Percentiles rank a stretch among this genome's conserved stretches.
Evolutionary conservation across 2,888 invertebrate species (phyloP).

Genomic region (Hydroisotoma schaefferi): DNA sequence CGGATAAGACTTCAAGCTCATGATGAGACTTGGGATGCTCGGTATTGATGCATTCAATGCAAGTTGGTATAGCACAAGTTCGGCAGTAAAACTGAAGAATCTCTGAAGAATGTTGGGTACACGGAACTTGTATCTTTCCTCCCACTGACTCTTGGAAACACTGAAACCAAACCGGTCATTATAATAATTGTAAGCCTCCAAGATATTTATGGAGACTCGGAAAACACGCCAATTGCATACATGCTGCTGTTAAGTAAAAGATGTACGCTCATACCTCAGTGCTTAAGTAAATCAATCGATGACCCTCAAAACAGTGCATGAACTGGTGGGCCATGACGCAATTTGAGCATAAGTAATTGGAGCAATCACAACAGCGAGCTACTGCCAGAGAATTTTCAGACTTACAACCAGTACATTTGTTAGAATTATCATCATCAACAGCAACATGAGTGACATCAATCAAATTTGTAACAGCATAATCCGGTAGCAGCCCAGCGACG

Average conservation of each 20-base stretch:
- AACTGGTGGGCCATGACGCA: constrained; percentile 99
- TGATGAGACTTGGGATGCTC: constrained; percentile 81
- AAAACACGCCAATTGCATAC: no score
- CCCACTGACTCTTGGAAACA: constrained; percentile 31
- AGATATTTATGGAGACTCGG: no score
- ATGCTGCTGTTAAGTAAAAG: no score
- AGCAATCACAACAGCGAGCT: constrained; percentile 93
- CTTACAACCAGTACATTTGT: constrained; percentile 73
- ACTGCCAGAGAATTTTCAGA: constrained; percentile 90
- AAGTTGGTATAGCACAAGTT: constrained; percentile 86
- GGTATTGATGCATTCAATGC: constrained; percentile 87
- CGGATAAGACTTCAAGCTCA: constrained; percentile 81
- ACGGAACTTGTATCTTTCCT: constrained; percentile 63
- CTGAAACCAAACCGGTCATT: no score
- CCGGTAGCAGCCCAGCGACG: constrained; percentile 64
- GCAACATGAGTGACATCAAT: constrained; percentile 49
- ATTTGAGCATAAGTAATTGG: constrained; percentile 91
- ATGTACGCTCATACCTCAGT: constrained; percentile 32
- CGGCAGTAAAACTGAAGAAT: constrained; percentile 90
- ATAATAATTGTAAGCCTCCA: no score
- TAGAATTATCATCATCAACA: constrained; percentile 13
- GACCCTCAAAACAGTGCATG: constrained; percentile 98
- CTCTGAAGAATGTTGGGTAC: constrained; percentile 85
- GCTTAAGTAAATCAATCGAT: constrained; percentile 68
- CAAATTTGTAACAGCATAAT: constrained; percentile 59